These are phyloP conservation scores for Grus americana DNA, from an alignment of 2,113 vertebrate genomes.

Conservation along the genomic window DNA sequence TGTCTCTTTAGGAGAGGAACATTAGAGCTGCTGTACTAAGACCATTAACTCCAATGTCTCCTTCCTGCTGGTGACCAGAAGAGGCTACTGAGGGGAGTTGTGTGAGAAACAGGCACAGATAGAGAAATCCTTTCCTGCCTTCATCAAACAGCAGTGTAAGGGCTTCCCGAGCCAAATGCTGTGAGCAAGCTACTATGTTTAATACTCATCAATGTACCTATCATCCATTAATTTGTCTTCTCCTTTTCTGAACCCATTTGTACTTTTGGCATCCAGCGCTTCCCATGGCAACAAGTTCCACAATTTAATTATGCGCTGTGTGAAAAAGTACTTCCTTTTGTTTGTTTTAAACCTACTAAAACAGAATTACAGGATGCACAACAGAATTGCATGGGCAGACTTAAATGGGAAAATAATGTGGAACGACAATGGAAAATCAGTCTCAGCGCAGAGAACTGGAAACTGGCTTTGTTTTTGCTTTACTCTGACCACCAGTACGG, in stretches of 20 bases:
- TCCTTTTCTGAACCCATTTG: constrained; percentile 38
- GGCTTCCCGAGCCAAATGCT: constrained; percentile 23
- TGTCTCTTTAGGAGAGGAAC: not conserved
- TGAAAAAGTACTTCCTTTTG: constrained; percentile 66
- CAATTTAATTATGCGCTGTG: constrained; percentile 19
- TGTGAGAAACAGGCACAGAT: not conserved
- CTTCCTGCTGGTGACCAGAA: not conserved
- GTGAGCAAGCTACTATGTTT: not conserved
- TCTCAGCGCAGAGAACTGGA: not conserved
- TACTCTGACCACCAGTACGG: constrained; percentile 15
- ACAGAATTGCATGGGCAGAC: constrained; percentile 30
- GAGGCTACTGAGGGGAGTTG: not conserved
- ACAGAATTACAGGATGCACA: constrained; percentile 60
- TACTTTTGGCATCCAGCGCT: constrained; percentile 40
- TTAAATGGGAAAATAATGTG: constrained; percentile 44
- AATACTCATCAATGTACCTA: not conserved
- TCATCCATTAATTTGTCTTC: constrained; percentile 34
- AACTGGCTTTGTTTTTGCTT: constrained; percentile 33
- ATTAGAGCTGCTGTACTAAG: not conserved
- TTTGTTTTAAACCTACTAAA: constrained; percentile 60
- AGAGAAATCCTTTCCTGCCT: constrained; percentile 36
- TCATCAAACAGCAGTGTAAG: not conserved
- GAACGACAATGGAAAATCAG: constrained; percentile 56
- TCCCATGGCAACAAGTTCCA: constrained; percentile 51
- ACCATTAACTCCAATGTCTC: not conserved